phyloP scores from a whole-genome alignment of 2,797 vertebrate species.

The Sternotherus odoratus region DNA sequence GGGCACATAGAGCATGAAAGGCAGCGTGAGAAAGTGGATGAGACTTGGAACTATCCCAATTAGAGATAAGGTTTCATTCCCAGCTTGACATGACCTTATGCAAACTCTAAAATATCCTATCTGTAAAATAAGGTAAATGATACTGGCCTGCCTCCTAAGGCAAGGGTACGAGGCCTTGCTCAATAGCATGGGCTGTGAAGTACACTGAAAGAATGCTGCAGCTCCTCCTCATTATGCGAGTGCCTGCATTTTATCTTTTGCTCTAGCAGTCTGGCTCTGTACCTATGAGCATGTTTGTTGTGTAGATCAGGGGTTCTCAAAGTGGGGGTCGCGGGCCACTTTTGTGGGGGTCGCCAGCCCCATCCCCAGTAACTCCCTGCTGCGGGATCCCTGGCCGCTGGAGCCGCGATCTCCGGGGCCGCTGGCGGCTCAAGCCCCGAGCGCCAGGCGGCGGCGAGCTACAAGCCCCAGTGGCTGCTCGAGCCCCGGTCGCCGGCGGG shows the following conservation, averaged over 20 bases:
- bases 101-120: not conserved
- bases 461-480: too few relatives aligned
- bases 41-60: not conserved
- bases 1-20: fast-evolving
- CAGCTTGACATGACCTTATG: not conserved
- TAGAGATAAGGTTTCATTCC: not conserved
- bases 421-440: too few relatives aligned
- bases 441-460: too few relatives aligned
- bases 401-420: too few relatives aligned
- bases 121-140: not conserved
- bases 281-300: not conserved
- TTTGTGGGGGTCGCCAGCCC: too few relatives aligned
- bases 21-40: not conserved
- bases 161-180: not conserved
- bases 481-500: too few relatives aligned
- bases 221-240: not conserved
- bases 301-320: too few relatives aligned
- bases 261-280: not conserved
- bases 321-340: too few relatives aligned
- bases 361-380: too few relatives aligned
- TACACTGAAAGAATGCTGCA: not conserved
- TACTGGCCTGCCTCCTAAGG: not conserved
- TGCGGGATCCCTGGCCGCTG: too few relatives aligned
- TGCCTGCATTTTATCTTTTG: fast-evolving
- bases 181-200: not conserved